Base-by-base conservation (phyloP, 2,797 vertebrate species). In the Anableps anableps region DNA sequence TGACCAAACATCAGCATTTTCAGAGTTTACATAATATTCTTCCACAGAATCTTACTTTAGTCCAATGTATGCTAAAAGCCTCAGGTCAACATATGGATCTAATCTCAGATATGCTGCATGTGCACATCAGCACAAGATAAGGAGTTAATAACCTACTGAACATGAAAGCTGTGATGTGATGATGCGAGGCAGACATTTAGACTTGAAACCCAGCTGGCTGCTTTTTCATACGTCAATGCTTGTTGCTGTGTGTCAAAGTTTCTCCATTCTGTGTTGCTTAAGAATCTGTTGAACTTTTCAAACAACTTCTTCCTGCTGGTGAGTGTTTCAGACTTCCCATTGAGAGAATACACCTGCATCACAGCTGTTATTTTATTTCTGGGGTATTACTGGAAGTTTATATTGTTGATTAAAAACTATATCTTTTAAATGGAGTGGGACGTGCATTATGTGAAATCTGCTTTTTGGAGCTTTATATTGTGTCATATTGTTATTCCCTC, bases 21-120 rank as follows among this genome's bases (percentile, higher is more conserved):
- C 82, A 79, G 83, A 88, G 94, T 95, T 94, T 94, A 84, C 89
- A 90, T 90, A 89, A 84, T 48, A 84, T 80, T 83, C 77, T 81
- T 48, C 5, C 78, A 88, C 83, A 78, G 77, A 80, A 76, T 85
- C 88, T 90, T 64, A 73, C 75, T 92, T 88, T 80, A 74, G 17
- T 76, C 72, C 50, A 70, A 78, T 79, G 23, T 75, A 76, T 68
- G 77, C 80, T 78, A 85, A 86, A 64, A 76, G 51, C 47, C 90
- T 88, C 71, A 74, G 82, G 66, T 51, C 45, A 60, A 78, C 77
- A 82, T 58, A 75, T 82, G 86, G 75, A 87, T 91, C 87, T 87
- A 83, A 95, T 92, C 90, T 85, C 23, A 58, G 29, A 76, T 83
- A 51, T 86, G 86, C 86, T 86, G 81, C 70, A 64, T 86, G 78